phyloP scores from a whole-genome alignment of 1,140 invertebrate genomes.

The Pissodes strobi region DNA sequence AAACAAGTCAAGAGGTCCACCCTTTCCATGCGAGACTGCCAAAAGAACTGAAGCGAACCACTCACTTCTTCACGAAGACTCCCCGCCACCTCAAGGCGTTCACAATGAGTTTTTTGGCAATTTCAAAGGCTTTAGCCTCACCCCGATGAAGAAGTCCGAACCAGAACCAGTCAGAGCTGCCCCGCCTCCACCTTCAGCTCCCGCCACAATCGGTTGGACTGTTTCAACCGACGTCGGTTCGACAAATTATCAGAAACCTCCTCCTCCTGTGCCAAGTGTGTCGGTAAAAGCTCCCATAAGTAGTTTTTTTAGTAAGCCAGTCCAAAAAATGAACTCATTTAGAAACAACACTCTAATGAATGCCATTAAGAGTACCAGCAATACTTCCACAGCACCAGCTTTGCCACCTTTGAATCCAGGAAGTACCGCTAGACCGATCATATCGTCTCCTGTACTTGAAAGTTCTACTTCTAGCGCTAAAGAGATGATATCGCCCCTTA shows the following conservation, averaged over 20 bases:
- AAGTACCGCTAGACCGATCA: slow-evolving; percentile 69
- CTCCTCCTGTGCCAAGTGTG: slow-evolving; percentile 52
- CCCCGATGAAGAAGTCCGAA: slow-evolving; percentile 65
- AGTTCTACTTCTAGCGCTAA: slow-evolving; percentile 78
- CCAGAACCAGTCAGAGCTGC: slow-evolving; percentile 56
- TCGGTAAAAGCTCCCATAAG: slow-evolving; percentile 54
- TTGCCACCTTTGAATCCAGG: slow-evolving; percentile 64
- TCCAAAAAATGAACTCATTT: slow-evolving; percentile 42
- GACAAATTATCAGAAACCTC: slow-evolving; percentile 42
- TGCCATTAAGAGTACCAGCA: slow-evolving; percentile 56
- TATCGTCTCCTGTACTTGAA: slow-evolving; percentile 78
- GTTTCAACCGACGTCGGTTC: neutral
- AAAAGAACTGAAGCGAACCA: slow-evolving; percentile 61
- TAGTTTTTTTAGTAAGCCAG: slow-evolving; percentile 45
- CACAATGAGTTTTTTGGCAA: slow-evolving; percentile 72
- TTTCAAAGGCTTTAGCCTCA: slow-evolving; percentile 81
- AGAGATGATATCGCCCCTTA: slow-evolving; percentile 65
- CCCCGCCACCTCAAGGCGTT: slow-evolving; percentile 27
- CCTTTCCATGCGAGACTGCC: slow-evolving; percentile 60
- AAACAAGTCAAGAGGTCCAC: slow-evolving; percentile 60
- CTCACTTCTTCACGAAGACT: slow-evolving; percentile 54
- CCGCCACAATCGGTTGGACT: slow-evolving; percentile 5
- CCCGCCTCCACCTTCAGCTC: slow-evolving; percentile 53
- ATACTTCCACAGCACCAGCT: slow-evolving; percentile 59
- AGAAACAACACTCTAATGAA: slow-evolving; percentile 41